Percentiles rank a stretch among this genome's conserved stretches.
Evolutionary conservation across 2,113 vertebrate species (phyloP).

Genomic region (Nerophis lumbriciformis): DNA sequence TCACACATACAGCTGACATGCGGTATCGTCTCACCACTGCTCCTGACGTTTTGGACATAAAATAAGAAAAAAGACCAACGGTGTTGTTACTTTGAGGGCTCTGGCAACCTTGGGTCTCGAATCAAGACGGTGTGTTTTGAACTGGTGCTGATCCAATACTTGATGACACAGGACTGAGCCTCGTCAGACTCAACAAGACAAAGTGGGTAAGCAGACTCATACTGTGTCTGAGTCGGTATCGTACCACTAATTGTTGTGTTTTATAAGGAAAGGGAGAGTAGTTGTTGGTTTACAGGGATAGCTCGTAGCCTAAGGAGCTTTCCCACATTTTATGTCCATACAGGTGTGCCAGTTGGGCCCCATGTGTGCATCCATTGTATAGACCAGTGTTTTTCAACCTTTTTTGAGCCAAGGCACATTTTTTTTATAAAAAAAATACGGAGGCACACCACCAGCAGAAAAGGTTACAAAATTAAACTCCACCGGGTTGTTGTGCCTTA

Average conservation of each 20-base stretch:
- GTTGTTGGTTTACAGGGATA: slow-evolving; percentile 23
- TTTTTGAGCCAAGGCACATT: too few species aligned
- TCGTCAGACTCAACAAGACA: not conserved
- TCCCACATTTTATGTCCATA: slow-evolving; percentile 21
- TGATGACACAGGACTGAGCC: not conserved
- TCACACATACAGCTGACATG: too few species aligned
- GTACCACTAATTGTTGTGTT: slow-evolving; percentile 1
- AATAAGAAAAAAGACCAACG: too few species aligned
- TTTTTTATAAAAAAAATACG: too few species aligned
- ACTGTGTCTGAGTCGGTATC: not conserved
- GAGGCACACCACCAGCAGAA: too few species aligned
- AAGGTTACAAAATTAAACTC: too few species aligned
- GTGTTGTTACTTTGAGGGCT: too few species aligned
- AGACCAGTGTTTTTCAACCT: too few species aligned
- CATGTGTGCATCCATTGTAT: not conserved
- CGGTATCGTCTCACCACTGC: too few species aligned
- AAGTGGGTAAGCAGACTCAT: not conserved
- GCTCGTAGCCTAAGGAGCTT: slow-evolving; percentile 21
- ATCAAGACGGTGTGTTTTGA: not conserved
- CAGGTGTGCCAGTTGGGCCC: slow-evolving; percentile 35
- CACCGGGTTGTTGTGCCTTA: too few species aligned
- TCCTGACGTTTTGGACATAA: too few species aligned
- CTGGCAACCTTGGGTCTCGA: too few species aligned
- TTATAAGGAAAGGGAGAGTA: not conserved
- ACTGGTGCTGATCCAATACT: not conserved